Percentiles rank a stretch among this genome's conserved stretches.
Evolutionary conservation across 2,113 vertebrate genomes (phyloP).

Genomic region (Eupsittula cactorum): DNA sequence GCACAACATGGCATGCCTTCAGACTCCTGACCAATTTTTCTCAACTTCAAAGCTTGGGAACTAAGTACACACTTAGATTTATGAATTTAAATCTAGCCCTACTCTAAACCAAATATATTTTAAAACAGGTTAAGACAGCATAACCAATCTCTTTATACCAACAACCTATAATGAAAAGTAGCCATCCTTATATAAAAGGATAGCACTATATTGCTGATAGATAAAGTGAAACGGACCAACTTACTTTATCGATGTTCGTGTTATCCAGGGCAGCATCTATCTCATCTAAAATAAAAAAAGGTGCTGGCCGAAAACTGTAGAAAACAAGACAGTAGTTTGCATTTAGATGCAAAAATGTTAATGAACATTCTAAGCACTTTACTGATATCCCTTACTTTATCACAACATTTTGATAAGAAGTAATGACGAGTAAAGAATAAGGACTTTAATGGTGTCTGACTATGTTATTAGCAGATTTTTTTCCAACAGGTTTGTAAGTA

Average conservation of each 20-base stretch:
- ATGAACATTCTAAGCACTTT: neutral
- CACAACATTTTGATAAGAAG: neutral
- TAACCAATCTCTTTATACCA: neutral
- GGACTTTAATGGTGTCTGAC: neutral
- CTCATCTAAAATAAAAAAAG: constrained; percentile 93
- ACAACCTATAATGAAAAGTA: neutral
- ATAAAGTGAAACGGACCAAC: neutral
- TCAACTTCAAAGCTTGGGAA: neutral
- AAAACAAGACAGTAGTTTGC: neutral
- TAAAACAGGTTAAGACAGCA: neutral
- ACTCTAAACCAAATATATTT: neutral
- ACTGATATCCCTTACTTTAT: neutral
- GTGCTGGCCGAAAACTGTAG: constrained; percentile 89
- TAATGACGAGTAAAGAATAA: neutral
- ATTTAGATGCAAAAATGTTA: neutral
- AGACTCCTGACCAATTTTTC: neutral
- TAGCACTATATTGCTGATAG: neutral
- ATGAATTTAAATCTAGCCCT: neutral
- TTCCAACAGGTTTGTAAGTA: fast-evolving
- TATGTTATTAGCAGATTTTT: neutral
- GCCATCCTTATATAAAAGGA: neutral
- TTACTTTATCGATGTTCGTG: constrained; percentile 90
- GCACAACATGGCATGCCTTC: neutral
- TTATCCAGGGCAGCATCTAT: constrained; percentile 96
- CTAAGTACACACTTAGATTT: neutral